These are phyloP conservation scores for Caenorhabditis drosophilae DNA, from an alignment of 2,888 invertebrate genomes.

Conservation along the genomic window DNA sequence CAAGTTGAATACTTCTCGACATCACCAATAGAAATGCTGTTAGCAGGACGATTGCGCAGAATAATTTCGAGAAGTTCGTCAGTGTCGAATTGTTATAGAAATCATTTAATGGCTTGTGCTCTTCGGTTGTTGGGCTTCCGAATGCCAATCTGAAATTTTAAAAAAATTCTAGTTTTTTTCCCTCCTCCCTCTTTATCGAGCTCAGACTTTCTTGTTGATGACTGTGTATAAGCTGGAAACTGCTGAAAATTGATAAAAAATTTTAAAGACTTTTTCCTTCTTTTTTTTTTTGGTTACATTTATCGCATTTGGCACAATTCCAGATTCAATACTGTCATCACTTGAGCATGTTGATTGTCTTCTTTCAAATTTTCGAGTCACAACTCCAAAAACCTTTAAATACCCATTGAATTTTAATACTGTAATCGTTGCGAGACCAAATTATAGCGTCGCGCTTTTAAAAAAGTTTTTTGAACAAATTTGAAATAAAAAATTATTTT, in stretches of 20 bases:
- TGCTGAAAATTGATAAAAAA: constrained; percentile 6
- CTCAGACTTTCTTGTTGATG: constrained; percentile 29
- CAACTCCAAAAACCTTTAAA: constrained; percentile 31
- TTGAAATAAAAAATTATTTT: no score
- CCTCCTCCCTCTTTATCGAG: neutral
- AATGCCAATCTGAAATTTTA: constrained; percentile 54
- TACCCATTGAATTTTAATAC: neutral
- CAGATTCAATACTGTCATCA: constrained; percentile 35
- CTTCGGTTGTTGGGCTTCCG: constrained; percentile 39
- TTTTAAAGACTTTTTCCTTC: neutral
- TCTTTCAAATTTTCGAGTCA: constrained; percentile 34
- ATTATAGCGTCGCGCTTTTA: no score
- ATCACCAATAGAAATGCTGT: constrained; percentile 52
- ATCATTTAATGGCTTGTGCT: constrained; percentile 52
- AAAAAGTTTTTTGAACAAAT: no score
- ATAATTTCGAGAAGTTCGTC: constrained; percentile 51
- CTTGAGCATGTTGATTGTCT: constrained; percentile 33
- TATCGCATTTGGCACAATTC: constrained; percentile 19
- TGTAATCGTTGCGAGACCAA: no score
- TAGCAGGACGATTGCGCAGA: constrained; percentile 51
- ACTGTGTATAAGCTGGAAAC: constrained; percentile 31
- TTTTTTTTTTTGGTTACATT: no score
- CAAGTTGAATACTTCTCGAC: constrained; percentile 48
- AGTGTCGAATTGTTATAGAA: constrained; percentile 65
- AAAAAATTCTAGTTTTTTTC: constrained; percentile 1